phyloP scores from a whole-genome alignment of 1,140 invertebrate species.

The Tyrophagus putrescentiae region DNA sequence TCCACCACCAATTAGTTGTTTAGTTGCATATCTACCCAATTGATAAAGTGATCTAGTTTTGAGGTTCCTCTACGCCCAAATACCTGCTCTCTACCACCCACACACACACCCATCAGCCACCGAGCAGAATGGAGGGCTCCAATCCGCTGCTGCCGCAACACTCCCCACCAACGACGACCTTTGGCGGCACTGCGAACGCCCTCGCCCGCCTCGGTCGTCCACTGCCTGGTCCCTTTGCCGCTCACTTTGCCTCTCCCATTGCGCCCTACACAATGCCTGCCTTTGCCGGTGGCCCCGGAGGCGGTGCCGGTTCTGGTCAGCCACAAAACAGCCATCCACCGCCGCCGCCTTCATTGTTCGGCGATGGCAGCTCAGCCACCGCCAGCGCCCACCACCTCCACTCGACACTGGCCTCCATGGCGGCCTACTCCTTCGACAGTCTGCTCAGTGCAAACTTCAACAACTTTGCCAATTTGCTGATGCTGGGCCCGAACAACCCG shows the following conservation, averaged over 20 bases:
- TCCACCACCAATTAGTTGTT: too few species aligned
- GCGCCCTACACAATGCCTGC: constrained; percentile 26
- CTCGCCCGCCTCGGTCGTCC: constrained; percentile 25
- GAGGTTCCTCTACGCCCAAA: too few species aligned
- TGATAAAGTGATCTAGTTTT: too few species aligned
- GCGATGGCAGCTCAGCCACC: background rate
- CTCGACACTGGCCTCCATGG: constrained; percentile 9
- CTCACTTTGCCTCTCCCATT: constrained; percentile 26
- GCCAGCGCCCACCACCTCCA: background rate
- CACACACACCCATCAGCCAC: background rate
- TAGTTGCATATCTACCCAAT: too few species aligned
- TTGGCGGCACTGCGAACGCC: constrained; percentile 15
- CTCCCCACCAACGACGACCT: background rate
- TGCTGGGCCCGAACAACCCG: constrained; percentile 10
- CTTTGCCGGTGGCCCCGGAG: too few species aligned
- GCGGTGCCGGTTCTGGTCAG: background rate
- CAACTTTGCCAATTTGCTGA: constrained; percentile 5
- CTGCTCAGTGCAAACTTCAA: constrained; percentile 24
- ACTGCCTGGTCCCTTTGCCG: constrained; percentile 25
- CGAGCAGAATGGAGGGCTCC: constrained; percentile 10
- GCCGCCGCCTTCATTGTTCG: too few species aligned
- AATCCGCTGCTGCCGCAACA: constrained; percentile 11
- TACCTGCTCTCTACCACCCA: too few species aligned
- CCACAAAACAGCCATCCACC: constrained; percentile 2
- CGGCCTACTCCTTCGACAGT: constrained; percentile 24